Conservation (phyloP, 2,113 vertebrate genomes). For the Pantherophis guttatus region DNA sequence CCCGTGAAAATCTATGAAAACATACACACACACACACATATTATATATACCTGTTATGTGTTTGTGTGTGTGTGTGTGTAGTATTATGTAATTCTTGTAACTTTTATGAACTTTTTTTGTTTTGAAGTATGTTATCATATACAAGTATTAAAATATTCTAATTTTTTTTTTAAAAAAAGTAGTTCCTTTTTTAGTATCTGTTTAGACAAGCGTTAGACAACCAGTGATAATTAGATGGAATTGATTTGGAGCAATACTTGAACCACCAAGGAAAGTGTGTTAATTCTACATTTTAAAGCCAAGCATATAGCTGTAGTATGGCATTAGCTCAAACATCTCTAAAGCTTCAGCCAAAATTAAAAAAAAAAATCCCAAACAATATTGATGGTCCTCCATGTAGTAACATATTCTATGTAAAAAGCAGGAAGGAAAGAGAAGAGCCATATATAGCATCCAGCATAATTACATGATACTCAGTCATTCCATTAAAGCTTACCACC, state of each 20-base stretch:
- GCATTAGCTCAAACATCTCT: not conserved
- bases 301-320: constrained; percentile 18
- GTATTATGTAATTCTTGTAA: not conserved
- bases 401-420: not conserved
- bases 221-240: not conserved
- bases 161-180: not conserved
- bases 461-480: not conserved
- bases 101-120: too few species aligned
- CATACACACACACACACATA: too few species aligned
- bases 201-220: constrained; percentile 13
- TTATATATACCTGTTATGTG: too few species aligned
- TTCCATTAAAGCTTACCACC: not conserved
- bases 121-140: not conserved
- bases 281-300: constrained; percentile 47
- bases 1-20: too few species aligned
- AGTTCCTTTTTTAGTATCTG: not conserved
- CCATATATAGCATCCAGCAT: not conserved
- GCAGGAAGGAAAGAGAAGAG: not conserved
- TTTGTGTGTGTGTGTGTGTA: too few species aligned
- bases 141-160: not conserved
- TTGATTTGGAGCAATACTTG: constrained; percentile 4
- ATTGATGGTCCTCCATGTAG: not conserved
- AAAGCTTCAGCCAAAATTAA: not conserved
- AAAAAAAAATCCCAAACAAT: not conserved
- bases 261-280: constrained; percentile 8